Evolutionary conservation across 1,140 invertebrate genomes (phyloP), one percentile per base, ranked within the genome.

Genomic region (Caerostris extrusa): DNA sequence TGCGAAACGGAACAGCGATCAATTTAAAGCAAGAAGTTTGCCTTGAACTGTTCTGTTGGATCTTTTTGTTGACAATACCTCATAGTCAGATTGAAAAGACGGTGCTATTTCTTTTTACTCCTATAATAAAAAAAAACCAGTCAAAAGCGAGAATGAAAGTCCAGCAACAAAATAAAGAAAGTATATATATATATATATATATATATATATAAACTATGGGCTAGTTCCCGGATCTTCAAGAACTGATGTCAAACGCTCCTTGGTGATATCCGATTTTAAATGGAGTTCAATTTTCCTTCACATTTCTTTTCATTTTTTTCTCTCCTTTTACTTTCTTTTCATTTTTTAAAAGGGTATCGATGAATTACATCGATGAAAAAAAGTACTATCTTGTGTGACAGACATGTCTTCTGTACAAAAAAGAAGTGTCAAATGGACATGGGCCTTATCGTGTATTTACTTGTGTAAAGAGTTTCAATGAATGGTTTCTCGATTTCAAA

Each of bases 41-140:
- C 64, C 53, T 67, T 53, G 34, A 58, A 56, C 83, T 10, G 82
- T 56, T 93, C n/a, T 93, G 91, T 93, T 93, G 83, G 58, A 71
- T 87, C 91, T 93, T 93, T 91, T 93, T 93, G 91, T 93, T 93
- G 91, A 93, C 91, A 93, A 93, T 93, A 87, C 91, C 83, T 93
- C 91, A 93, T 93, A 93, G 82, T 93, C 83, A 83, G 83, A 93
- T 93, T 93, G 91, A 93, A 93, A 93, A 87, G 91, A 87, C 82
- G 60, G 91, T 93, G 64, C 83, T 69, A 87, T 64, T 34, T 91
- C 56, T 91, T 91, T 19, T n/a, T 53, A 12, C 14, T 50, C 12
- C 61, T 7, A 57, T 14, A 87, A 86, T 10, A 50, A 93, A 92
- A 83, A 53, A 92, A 56, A 56, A 50, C 17, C 7, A 53, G 17